Base-by-base conservation (phyloP, 2,888 invertebrate species). In the Lycaena phlaeas region DNA sequence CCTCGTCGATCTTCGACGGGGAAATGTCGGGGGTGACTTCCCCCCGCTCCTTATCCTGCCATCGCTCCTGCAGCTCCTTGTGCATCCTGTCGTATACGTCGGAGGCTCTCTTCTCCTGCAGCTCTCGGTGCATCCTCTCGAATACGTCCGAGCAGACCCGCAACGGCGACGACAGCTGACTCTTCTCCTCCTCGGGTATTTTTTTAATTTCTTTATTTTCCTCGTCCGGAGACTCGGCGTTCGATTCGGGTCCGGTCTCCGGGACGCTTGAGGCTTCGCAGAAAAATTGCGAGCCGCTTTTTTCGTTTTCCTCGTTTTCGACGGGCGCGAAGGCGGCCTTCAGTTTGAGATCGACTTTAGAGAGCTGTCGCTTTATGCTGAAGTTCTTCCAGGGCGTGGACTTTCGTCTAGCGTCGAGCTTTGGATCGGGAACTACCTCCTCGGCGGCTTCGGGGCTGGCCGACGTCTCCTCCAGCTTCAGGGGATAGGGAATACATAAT, bases 341-440 rank as follows among this genome's bases (percentile, higher is more conserved):
- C 46, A 91, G 76, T 68, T 90, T 92, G 57, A 90, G 81, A 65
- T 92, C 92, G 52, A 93, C 93, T 74, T 88, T 91, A 48, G 92
- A 92, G 55, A 94, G 86, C 74, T 93, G 93, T 55, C 93, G 89
- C 72, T 94, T 94, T 45, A 94, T 84, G 69, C 90, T 92, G 81
- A 93, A 92, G 45, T 88, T 88, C 72, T 92, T 92, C 92, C 93
- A 92, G 52, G 89, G 86, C 50, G 89, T 87, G 22, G 90, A 90
- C 57, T 90, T 89, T 53, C 90, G 86, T 46, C 90, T 73, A 27
- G 70, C 56, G 59, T 87, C 87, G 46, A 76, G 75, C 53, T 68
- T 74, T 43, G 49, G 48, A 47, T 59, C 59, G 29, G 57, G 53
- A n/a, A 51, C 47, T 18, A 60, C 52, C 43, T 59, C 61, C 55